Conservation (phyloP, 2,797 vertebrate species). For the Sciurus vulgaris region DNA sequence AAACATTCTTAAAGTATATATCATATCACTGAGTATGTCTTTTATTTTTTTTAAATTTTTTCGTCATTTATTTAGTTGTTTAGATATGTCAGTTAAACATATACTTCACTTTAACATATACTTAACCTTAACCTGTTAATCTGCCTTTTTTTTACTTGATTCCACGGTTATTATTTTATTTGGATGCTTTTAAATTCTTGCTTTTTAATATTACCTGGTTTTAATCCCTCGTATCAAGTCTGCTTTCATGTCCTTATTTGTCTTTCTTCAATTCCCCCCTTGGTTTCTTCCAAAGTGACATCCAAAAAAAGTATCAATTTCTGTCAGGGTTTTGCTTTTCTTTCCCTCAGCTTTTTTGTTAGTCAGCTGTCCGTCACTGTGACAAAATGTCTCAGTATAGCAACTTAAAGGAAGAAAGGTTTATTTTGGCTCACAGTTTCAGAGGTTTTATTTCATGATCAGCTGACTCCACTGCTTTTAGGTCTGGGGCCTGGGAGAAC, state of each 20-base stretch:
- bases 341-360: not conserved
- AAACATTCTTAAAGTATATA: not conserved
- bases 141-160: not conserved
- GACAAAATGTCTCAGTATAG: not conserved
- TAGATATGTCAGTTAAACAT: not conserved
- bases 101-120: not conserved
- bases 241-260: not conserved
- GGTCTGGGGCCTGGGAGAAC: not conserved
- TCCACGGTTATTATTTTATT: not conserved
- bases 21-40: not conserved
- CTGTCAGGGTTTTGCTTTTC: not conserved
- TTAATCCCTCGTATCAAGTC: not conserved
- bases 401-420: not conserved
- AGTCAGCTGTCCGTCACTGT: not conserved
- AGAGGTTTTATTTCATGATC: not conserved
- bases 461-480: not conserved
- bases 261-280: not conserved
- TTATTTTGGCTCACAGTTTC: not conserved
- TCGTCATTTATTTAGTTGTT: not conserved
- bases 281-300: not conserved
- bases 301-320: not conserved
- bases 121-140: not conserved
- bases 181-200: not conserved
- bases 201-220: not conserved
- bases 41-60: slow-evolving; percentile 3